These are phyloP conservation scores for Trachelus troglodyta DNA, from an alignment of 2,888 invertebrate genomes.

Conservation along the genomic window DNA sequence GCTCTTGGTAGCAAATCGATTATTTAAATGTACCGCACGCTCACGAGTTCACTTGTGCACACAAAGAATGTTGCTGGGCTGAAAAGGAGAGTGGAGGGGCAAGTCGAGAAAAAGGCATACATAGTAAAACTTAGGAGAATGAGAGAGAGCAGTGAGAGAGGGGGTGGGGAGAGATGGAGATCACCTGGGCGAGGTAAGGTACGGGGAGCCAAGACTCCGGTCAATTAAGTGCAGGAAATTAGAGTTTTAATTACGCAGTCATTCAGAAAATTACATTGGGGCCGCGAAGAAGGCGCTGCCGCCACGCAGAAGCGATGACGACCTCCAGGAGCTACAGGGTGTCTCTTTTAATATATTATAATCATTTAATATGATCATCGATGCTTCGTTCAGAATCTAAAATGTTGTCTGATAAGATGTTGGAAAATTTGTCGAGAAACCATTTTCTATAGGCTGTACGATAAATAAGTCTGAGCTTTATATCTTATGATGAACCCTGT, in stretches of 20 bases:
- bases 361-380: neutral
- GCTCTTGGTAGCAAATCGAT: conserved; percentile 38
- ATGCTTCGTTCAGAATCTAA: neutral
- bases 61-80: conserved; percentile 32
- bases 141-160: conserved; percentile 18
- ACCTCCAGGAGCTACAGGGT: conserved; percentile 25
- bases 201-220: conserved; percentile 60
- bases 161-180: neutral
- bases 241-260: conserved; percentile 67
- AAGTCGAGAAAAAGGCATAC: conserved; percentile 11
- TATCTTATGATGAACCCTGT: neutral
- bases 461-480: neutral
- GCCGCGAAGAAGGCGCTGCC: conserved; percentile 59
- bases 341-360: neutral
- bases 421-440: neutral
- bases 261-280: conserved; percentile 67
- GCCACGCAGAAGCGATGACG: conserved; percentile 26
- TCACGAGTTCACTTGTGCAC: conserved; percentile 28
- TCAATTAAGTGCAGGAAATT: conserved; percentile 67
- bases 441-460: neutral
- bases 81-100: conserved; percentile 21
- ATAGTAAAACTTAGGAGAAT: conserved; percentile 22
- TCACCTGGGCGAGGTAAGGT: conserved; percentile 15
- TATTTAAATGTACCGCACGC: conserved; percentile 39
- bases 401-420: neutral